Evolutionary conservation across 2,888 invertebrate species (phyloP).

Genomic region (Agrochola circellaris): DNA sequence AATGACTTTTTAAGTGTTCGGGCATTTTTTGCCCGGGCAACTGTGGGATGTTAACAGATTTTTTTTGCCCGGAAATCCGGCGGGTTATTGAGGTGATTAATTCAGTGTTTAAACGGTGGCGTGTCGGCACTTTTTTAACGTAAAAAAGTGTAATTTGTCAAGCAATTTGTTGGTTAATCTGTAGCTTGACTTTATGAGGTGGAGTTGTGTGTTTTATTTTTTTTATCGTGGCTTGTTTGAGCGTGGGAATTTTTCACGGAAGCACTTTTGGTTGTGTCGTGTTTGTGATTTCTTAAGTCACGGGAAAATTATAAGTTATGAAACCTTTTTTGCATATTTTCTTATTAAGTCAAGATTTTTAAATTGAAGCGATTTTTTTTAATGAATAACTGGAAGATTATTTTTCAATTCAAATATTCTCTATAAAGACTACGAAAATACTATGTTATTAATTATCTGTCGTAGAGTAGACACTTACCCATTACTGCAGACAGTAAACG

Average conservation of each 20-base stretch:
- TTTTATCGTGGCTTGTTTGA: conserved; percentile 32
- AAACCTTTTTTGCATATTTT: neutral
- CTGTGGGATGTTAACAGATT: conserved; percentile 82
- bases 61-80: conserved; percentile 77
- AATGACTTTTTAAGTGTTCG: conserved; percentile 82
- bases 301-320: neutral
- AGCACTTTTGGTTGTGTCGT: neutral
- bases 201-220: conserved; percentile 29
- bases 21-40: conserved; percentile 76
- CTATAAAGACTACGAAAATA: neutral
- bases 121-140: conserved; percentile 67
- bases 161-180: conserved; percentile 61
- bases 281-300: neutral
- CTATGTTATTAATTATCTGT: neutral
- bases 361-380: too few species aligned
- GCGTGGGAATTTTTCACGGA: conserved; percentile 45
- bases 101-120: conserved; percentile 72
- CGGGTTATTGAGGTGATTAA: conserved; percentile 78
- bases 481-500: too few species aligned
- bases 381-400: too few species aligned
- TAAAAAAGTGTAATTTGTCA: conserved; percentile 70
- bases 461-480: too few species aligned
- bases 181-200: conserved; percentile 55
- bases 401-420: too few species aligned
- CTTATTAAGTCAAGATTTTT: too few species aligned